Base-by-base conservation (phyloP, 2,888 invertebrate genomes). In the Drosophila silvestris region DNA sequence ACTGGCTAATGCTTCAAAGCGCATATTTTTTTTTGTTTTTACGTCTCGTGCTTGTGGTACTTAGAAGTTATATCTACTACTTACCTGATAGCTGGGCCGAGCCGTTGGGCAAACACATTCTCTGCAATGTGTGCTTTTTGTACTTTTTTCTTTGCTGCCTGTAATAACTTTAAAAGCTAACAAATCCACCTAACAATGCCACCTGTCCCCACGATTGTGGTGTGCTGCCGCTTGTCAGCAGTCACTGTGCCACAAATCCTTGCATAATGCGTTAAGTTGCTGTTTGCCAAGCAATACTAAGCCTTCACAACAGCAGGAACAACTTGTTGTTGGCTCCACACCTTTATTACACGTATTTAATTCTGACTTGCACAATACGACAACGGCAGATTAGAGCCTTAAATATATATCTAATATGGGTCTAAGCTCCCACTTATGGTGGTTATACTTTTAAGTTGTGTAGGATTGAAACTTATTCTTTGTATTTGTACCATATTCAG, bases 101-200 rank as follows among this genome's bases (percentile, higher is more conserved):
- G 69, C 78, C 76, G 47, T 70, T 71, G 51, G 61, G 70, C 71
- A 68, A 60, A 71, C 81, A 78, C 54, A 58, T 41, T 71, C 61
- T 19, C 39, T 63, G 39, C 47, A 26, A 26, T 62, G 51, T 39
- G 50, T 60, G 44, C 52, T 37, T 30, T 52, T 30, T 53, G 35
- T 56, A 6, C 58, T 54, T 52, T 61, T 51, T 41, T 26, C 33
- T 35, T 41, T 41, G 54, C 71, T 64, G 77, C 79, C 70, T 68
- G 60, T 74, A 75, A 83, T 85, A 90, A 89, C 77, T 89, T 78
- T 70, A 79, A 83, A 87, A 82, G 89, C 87, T 70, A 86, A 89
- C 91, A 90, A 81, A 69, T 77, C 39, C 75, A 73, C 74, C 78
- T 79, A 14, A 35, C 14, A 35, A 35, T 35, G 53, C 63, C 60